These are phyloP conservation scores for Grapholita molesta DNA, from an alignment of 1,140 invertebrate species.

Conservation along the genomic window DNA sequence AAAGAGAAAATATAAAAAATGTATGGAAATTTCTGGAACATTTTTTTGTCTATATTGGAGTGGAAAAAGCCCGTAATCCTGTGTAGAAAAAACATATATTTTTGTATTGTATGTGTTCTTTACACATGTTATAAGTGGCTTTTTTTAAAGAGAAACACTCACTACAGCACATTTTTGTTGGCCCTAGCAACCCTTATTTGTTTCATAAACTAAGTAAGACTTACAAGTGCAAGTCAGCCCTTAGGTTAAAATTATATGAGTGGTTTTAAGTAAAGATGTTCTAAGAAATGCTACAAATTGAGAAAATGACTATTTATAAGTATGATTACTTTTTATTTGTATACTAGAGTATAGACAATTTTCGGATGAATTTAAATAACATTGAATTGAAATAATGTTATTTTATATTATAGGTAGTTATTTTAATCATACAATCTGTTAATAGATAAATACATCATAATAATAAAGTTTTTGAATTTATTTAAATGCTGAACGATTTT, in stretches of 20 bases:
- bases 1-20: too few relatives aligned
- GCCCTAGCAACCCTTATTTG: too few relatives aligned
- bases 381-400: background rate
- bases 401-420: constrained; percentile 9
- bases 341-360: background rate
- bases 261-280: background rate
- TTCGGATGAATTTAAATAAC: constrained; percentile 7
- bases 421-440: constrained; percentile 5
- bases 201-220: background rate
- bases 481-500: constrained; percentile 3
- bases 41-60: too few relatives aligned
- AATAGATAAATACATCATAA: constrained; percentile 16
- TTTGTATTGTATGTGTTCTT: too few relatives aligned
- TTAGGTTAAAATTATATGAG: background rate
- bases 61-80: too few relatives aligned
- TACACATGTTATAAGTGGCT: too few relatives aligned
- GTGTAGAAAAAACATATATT: too few relatives aligned
- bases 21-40: too few relatives aligned
- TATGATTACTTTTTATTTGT: constrained; percentile 10
- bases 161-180: too few relatives aligned
- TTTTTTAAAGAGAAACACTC: too few relatives aligned
- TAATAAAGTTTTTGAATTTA: constrained; percentile 24
- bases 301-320: background rate
- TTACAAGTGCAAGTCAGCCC: background rate
- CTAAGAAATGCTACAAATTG: constrained; percentile 1